phyloP scores from a whole-genome alignment of 2,113 vertebrate genomes.

The Syngnathus typhle region DNA sequence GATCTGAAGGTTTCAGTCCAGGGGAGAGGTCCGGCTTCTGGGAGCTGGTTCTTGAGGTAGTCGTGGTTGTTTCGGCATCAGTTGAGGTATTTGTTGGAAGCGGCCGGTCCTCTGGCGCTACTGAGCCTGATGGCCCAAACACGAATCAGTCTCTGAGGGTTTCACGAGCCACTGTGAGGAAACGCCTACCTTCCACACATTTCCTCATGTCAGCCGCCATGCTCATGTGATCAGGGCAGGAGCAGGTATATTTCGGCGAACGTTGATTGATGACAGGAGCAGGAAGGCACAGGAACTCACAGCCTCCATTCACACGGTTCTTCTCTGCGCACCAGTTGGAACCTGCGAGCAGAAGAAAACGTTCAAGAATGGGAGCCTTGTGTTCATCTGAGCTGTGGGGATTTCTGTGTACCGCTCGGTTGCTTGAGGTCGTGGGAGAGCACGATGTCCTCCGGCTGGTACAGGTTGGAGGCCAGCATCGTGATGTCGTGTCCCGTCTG shows the following conservation, averaged over 20 bases:
- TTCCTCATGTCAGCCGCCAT: conserved; percentile 70
- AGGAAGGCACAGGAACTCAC: conserved; percentile 83
- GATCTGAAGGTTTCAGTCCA: conserved; percentile 9
- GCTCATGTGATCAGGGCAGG: conserved; percentile 73
- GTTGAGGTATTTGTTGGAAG: not conserved
- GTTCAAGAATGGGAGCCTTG: not conserved
- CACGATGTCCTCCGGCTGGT: conserved; percentile 73
- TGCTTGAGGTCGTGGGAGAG: conserved; percentile 80
- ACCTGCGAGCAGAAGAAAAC: conserved; percentile 54
- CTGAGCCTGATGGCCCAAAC: not conserved
- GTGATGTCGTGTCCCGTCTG: conserved; percentile 73
- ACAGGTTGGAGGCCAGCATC: conserved; percentile 63
- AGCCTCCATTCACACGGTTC: conserved; percentile 71
- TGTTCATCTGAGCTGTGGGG: not conserved
- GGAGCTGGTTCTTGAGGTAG: not conserved
- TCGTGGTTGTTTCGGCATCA: conserved; percentile 3
- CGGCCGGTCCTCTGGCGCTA: not conserved
- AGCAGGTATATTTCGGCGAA: conserved; percentile 83
- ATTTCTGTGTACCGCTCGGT: conserved; percentile 65
- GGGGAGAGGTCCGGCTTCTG: not conserved
- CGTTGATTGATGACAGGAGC: conserved; percentile 69
- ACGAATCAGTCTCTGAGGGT: not conserved
- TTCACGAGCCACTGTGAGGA: not conserved
- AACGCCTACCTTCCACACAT: conserved; percentile 70
- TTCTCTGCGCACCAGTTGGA: conserved; percentile 75